phyloP scores from a whole-genome alignment of 2,113 vertebrate genomes.

The Oryctolagus cuniculus region mOryCun1.1 NC_091433.1:150566501-150567000 shows the following conservation, averaged over 20 bases:
- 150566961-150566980: too few relatives aligned
- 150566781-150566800: neutral
- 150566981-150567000: too few relatives aligned
- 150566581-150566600: neutral
- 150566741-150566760: neutral
- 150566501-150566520: neutral
- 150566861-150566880: too few relatives aligned
- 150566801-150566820: neutral
- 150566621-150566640: neutral
- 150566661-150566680: neutral
- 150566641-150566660: neutral
- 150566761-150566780: neutral
- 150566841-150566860: too few relatives aligned
- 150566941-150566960: too few relatives aligned
- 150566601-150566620: neutral
- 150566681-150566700: neutral
- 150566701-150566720: neutral
- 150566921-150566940: too few relatives aligned
- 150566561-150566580: too few relatives aligned
- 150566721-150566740: neutral
- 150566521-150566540: neutral
- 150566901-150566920: too few relatives aligned
- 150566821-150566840: too few relatives aligned
- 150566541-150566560: neutral
- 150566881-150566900: too few relatives aligned